A percentile compares a stretch with the other conserved stretches of the same genome.
phyloP scores from a whole-genome alignment of 2,113 vertebrate species.

The Phodopus roborovskii region DNA sequence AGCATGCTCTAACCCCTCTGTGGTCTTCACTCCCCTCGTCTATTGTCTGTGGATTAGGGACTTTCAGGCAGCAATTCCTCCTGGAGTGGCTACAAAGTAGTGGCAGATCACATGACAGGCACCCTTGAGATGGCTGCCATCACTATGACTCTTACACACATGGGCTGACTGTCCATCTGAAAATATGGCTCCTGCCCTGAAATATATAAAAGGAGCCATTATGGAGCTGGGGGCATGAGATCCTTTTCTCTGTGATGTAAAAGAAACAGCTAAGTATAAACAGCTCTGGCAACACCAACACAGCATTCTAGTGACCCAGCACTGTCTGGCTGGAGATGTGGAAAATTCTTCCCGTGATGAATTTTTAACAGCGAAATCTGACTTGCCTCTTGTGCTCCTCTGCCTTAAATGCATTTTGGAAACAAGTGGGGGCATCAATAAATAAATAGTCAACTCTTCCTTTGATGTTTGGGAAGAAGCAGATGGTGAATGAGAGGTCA shows the following conservation, averaged over 20 bases:
- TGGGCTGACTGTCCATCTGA: constrained; percentile 11
- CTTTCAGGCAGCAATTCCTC: background rate
- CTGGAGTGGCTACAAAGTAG: background rate
- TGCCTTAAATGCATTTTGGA: constrained; percentile 73
- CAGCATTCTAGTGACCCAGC: background rate
- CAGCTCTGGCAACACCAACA: background rate
- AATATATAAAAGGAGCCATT: constrained; percentile 65
- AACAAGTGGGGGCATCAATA: constrained; percentile 69
- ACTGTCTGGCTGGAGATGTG: constrained; percentile 47
- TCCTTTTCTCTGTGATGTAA: background rate
- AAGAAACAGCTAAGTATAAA: constrained; percentile 12
- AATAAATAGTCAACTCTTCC: constrained; percentile 64
- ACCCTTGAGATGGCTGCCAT: background rate
- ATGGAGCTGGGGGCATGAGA: background rate
- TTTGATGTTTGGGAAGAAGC: constrained; percentile 55
- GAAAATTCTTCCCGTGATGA: constrained; percentile 70
- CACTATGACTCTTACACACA: background rate
- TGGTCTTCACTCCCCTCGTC: background rate
- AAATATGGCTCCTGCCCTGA: constrained; percentile 45
- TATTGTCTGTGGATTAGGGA: background rate
- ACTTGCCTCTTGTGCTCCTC: constrained; percentile 52
- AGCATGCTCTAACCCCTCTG: background rate
- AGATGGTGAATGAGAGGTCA: constrained; percentile 57
- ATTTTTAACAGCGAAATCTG: constrained; percentile 78
- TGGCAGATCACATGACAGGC: background rate